These are phyloP conservation scores for Meiosimyza decipiens DNA, from an alignment of 2,888 invertebrate genomes.

Conservation along the genomic window DNA sequence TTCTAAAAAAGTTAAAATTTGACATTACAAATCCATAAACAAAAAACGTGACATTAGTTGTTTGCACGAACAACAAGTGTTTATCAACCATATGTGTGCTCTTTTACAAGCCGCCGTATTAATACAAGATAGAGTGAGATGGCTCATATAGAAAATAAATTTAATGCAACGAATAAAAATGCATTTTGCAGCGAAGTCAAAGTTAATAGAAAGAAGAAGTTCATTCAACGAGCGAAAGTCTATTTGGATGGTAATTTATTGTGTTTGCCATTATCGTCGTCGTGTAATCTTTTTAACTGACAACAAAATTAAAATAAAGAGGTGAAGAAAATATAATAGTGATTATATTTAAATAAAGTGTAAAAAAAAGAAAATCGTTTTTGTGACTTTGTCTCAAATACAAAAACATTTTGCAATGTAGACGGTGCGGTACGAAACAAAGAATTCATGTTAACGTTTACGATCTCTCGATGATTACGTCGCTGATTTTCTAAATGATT, in stretches of 20 bases:
- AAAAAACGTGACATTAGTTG: too few relatives aligned
- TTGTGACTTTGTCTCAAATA: slow-evolving; percentile 25
- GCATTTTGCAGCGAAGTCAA: slow-evolving; percentile 2
- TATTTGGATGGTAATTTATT: neutral
- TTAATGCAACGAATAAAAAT: neutral
- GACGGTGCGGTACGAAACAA: neutral
- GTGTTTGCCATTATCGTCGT: too few relatives aligned
- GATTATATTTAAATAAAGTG: neutral
- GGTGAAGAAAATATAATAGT: slow-evolving; percentile 2
- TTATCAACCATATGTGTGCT: neutral
- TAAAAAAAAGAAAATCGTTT: slow-evolving; percentile 5
- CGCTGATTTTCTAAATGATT: neutral
- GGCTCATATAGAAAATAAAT: slow-evolving; percentile 4
- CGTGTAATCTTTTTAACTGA: neutral
- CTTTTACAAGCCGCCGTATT: neutral
- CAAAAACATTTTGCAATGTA: neutral
- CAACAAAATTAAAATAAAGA: slow-evolving; percentile 1
- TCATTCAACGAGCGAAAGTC: slow-evolving; percentile 47
- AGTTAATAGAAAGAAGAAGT: slow-evolving; percentile 34
- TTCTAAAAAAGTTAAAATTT: too few relatives aligned
- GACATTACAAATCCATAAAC: too few relatives aligned
- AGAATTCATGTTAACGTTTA: slow-evolving; percentile 12
- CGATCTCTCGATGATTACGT: neutral
- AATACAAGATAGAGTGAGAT: slow-evolving; percentile 1
- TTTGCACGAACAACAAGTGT: slow-evolving; percentile 24